Evolutionary conservation across 2,888 invertebrate genomes (phyloP).

Genomic region (Dorcus parallelipipedus): DNA sequence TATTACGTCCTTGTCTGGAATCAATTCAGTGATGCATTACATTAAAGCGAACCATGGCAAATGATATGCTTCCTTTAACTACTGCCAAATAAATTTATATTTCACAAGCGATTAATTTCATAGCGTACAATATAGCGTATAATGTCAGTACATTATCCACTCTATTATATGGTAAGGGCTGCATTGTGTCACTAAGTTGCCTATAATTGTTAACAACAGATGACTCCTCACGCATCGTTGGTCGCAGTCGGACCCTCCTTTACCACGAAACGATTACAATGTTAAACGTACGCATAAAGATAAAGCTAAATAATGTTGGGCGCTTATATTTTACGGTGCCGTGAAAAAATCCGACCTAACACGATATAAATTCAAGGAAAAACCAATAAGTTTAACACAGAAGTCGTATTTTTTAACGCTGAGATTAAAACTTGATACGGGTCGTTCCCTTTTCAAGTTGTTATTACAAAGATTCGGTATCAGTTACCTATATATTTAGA

Average conservation of each 20-base stretch:
- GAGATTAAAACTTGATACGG: slow-evolving; percentile 7
- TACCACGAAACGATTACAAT: slow-evolving; percentile 15
- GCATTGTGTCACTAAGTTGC: slow-evolving; percentile 49
- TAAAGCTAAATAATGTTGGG: slow-evolving; percentile 5
- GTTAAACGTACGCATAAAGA: slow-evolving; percentile 2
- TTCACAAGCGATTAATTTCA: slow-evolving; percentile 48
- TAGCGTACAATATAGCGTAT: slow-evolving; percentile 40
- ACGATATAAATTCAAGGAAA: slow-evolving; percentile 10
- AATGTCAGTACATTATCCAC: slow-evolving; percentile 45
- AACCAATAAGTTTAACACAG: background rate
- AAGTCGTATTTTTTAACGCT: slow-evolving; percentile 3
- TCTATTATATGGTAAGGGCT: slow-evolving; percentile 45
- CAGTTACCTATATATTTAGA: slow-evolving; percentile 14
- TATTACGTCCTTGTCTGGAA: background rate
- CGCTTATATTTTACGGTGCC: slow-evolving; percentile 12
- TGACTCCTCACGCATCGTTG: slow-evolving; percentile 44
- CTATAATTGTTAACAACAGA: slow-evolving; percentile 50
- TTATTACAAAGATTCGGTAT: slow-evolving; percentile 16
- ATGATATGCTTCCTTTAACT: slow-evolving; percentile 34
- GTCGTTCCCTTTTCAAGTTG: slow-evolving; percentile 8
- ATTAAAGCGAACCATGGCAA: slow-evolving; percentile 6
- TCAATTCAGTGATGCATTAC: background rate
- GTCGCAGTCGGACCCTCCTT: slow-evolving; percentile 9
- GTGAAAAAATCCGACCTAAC: slow-evolving; percentile 9
- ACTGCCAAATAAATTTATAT: slow-evolving; percentile 44